Evolutionary conservation across 2,888 invertebrate genomes (phyloP).

Genomic region (Tuta absoluta): DNA sequence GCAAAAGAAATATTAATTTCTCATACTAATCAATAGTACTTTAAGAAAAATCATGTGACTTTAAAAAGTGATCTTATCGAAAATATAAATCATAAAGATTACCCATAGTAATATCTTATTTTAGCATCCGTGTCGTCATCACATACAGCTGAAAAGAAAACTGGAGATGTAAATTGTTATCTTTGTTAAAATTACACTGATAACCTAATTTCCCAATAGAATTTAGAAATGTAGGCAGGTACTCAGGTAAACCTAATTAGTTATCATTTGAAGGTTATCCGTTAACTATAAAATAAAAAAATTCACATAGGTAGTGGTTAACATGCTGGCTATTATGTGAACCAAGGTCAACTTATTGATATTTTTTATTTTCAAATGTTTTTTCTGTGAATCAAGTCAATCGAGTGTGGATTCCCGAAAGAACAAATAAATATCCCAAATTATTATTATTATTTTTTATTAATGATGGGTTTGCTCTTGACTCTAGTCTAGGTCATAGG

Average conservation of each 20-base stretch:
- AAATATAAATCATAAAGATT: background rate
- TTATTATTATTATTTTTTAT: no score
- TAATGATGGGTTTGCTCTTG: no score
- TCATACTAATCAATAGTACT: no score
- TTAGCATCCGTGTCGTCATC: constrained; percentile 49
- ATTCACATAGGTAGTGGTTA: background rate
- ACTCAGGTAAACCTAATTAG: background rate
- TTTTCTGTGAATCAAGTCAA: background rate
- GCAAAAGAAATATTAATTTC: no score
- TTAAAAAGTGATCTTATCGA: no score
- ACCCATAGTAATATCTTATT: constrained; percentile 48
- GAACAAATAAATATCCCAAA: no score
- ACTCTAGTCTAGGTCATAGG: no score
- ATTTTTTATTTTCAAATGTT: background rate
- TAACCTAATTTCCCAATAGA: background rate
- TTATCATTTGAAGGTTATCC: background rate
- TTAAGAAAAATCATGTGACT: no score
- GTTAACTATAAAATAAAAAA: background rate
- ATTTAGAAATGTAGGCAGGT: background rate
- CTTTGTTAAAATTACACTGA: background rate
- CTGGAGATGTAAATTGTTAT: background rate
- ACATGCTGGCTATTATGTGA: background rate
- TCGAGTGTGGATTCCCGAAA: no score
- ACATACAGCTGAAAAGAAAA: constrained; percentile 47
- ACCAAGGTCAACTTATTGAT: background rate